These are phyloP conservation scores for Ectemnius cavifrons DNA, from an alignment of 2,888 invertebrate species.

Conservation along the genomic window DNA sequence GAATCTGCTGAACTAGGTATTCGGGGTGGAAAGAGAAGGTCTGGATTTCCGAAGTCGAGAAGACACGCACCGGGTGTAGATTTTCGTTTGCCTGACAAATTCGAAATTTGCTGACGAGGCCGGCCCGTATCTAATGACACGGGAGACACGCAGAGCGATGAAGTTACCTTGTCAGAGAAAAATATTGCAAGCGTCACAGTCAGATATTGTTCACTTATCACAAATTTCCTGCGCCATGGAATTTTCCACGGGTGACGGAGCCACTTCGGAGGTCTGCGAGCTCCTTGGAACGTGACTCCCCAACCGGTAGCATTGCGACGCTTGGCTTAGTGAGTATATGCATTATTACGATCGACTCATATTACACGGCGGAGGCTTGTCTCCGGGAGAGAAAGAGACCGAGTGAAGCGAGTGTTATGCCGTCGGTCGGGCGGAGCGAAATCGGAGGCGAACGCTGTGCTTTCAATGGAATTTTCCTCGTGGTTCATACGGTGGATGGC, in stretches of 20 bases:
- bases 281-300: neutral
- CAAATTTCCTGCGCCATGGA: neutral
- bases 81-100: neutral
- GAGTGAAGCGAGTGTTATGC: neutral
- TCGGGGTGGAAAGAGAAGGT: neutral
- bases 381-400: neutral
- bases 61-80: neutral
- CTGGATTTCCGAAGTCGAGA: neutral
- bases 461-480: slow-evolving; percentile 68
- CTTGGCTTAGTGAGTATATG: neutral
- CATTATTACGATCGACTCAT: neutral
- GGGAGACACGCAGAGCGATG: neutral
- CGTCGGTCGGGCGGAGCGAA: neutral
- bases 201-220: neutral
- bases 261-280: neutral
- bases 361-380: neutral
- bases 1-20: neutral
- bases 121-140: too few relatives aligned
- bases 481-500: slow-evolving; percentile 20
- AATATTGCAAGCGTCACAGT: neutral
- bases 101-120: neutral
- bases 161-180: neutral
- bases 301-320: too few relatives aligned
- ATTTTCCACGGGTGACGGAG: neutral
- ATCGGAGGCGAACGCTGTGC: slow-evolving; percentile 28